These are phyloP conservation scores for Andrena bucephala DNA, from an alignment of 2,888 invertebrate genomes.

Conservation along the genomic window DNA sequence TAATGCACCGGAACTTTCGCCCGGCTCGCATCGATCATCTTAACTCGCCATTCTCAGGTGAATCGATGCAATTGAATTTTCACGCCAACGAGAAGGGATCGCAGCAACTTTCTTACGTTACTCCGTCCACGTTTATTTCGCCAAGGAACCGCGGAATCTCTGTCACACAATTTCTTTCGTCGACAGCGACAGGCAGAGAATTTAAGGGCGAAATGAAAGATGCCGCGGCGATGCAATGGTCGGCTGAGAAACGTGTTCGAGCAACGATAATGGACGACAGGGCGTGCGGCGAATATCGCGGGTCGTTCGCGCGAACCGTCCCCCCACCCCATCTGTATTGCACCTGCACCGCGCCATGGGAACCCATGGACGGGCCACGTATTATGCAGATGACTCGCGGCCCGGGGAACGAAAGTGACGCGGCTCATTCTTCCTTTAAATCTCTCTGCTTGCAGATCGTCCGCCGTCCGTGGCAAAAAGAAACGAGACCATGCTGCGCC, in stretches of 20 bases:
- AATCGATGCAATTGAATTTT: conserved; percentile 27
- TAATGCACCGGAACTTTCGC: conserved; percentile 41
- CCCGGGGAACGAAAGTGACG: conserved; percentile 70
- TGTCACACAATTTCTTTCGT: conserved; percentile 20
- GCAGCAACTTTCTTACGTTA: neutral
- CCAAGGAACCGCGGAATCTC: conserved; percentile 1
- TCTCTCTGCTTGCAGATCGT: neutral
- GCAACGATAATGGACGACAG: conserved; percentile 64
- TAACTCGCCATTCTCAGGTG: conserved; percentile 16
- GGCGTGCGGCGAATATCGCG: conserved; percentile 70
- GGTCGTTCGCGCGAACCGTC: conserved; percentile 48
- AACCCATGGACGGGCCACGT: conserved; percentile 71
- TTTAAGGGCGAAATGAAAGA: conserved; percentile 31
- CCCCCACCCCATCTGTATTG: conserved; percentile 42
- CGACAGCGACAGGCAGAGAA: conserved; percentile 31
- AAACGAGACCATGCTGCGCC: neutral
- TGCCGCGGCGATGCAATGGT: conserved; percentile 35
- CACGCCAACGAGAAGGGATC: neutral
- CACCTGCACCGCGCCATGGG: conserved; percentile 54
- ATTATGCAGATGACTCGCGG: conserved; percentile 78
- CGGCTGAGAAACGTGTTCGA: conserved; percentile 65
- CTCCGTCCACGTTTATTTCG: neutral
- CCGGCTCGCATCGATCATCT: conserved; percentile 22
- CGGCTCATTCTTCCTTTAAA: conserved; percentile 14
- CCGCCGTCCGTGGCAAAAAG: neutral